phyloP scores from a whole-genome alignment of 2,113 vertebrate species.

The Dipodomys stephensi region DNA sequence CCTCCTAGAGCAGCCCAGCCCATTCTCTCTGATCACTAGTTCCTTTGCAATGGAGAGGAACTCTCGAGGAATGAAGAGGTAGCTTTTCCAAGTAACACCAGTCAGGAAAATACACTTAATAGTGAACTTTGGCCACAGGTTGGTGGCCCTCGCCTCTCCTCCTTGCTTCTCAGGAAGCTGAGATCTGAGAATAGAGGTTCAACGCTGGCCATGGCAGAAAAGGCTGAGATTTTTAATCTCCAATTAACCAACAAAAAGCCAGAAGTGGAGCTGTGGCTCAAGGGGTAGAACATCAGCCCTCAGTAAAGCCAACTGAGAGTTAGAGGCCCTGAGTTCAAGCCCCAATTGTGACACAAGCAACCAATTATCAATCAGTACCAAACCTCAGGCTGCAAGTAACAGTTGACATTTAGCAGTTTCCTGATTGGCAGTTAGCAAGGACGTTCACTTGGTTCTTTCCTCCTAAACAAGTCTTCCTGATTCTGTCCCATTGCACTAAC shows the following conservation, averaged over 20 bases:
- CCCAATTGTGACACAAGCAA: no score
- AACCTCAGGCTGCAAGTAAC: neutral
- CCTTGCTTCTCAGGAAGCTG: no score
- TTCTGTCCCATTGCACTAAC: neutral
- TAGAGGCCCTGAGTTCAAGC: no score
- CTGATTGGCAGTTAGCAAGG: neutral
- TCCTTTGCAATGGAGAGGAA: neutral
- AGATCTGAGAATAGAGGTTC: no score
- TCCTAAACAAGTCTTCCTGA: neutral
- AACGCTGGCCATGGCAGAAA: no score
- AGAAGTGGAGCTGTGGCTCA: no score
- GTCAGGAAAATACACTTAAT: neutral
- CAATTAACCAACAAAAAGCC: no score
- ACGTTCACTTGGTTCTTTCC: neutral
- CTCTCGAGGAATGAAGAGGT: neutral
- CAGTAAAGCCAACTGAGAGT: no score
- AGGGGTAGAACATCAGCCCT: no score
- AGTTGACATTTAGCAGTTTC: neutral
- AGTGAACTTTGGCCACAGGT: neutral
- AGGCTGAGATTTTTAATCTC: no score
- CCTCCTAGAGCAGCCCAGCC: neutral
- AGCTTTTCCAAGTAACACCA: neutral
- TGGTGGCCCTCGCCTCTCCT: no score
- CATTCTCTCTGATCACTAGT: neutral
- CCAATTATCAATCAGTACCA: neutral